Evolutionary conservation across 2,113 vertebrate species (phyloP), one percentile per base, ranked within the genome.

Genomic region (Ageneiosus marmoratus): DNA sequence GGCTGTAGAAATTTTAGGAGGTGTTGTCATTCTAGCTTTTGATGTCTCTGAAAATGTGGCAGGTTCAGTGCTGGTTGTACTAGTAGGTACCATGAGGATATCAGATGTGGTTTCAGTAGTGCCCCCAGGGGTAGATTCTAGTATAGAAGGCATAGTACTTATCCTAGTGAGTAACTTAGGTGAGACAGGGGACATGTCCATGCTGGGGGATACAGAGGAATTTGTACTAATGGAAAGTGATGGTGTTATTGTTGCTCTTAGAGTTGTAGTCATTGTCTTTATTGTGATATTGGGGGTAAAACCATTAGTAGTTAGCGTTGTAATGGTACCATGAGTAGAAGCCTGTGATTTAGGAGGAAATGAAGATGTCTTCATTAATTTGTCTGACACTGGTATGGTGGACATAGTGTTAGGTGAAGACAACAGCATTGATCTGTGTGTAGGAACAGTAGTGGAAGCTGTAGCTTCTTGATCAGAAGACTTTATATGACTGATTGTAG

Each of bases 361-460:
- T 3, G 87, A 82, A 0, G 92, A 88, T 56, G 88, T 88, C 79
- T 55, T 86, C 50, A 79, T 37, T 4, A 79, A 83, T 85, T 86
- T 84, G 60, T 79, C 75, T 58, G 86, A 65, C 41, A 88, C 90
- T 46, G 92, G 88, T 37, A 50, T 86, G 29, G 89, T 83, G n/a
- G 70, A 75, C 12, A 82, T 20, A 5, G 50, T 75, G n/a, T 83
- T 86, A 16, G 82, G 27, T 11, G 27, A 60, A 22, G 85, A 13
- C 13, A 81, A 34, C 22, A 55, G 29, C 0, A 83, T 29, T 69
- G 84, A 86, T 83, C 0, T 27, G 44, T 82, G 48, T 22, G 24
- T 56, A 27, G 29, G 73, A 20, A 51, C n/a, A 34, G 80, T 83
- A 67, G 48, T 73, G 1, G 83, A 81, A 60, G 67, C n/a, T 41